Evolutionary conservation across 2,113 vertebrate species (phyloP).

Genomic region (Setophaga petechia): DNA sequence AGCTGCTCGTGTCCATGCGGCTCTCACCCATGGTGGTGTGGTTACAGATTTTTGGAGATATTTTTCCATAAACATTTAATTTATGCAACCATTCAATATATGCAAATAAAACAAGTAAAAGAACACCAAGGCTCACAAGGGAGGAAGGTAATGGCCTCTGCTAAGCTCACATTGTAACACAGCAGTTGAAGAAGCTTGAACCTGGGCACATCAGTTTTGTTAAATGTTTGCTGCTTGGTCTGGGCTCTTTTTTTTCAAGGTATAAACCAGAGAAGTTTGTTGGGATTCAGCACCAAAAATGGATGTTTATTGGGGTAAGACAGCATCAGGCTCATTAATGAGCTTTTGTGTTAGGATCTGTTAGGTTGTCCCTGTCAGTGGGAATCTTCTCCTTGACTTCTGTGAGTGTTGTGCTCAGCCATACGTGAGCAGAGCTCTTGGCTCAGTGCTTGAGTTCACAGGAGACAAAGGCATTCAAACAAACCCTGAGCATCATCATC

Average conservation of each 20-base stretch:
- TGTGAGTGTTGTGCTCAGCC: fast-evolving
- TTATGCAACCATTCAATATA: neutral
- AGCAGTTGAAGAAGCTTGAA: neutral
- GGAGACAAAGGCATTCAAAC: neutral
- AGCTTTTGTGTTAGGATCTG: neutral
- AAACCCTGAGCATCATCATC: neutral
- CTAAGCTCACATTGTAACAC: neutral
- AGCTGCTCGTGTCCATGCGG: fast-evolving
- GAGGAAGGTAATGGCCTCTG: neutral
- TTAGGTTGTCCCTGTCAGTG: neutral
- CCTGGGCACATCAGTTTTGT: neutral
- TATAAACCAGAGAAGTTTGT: neutral
- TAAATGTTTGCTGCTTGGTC: neutral
- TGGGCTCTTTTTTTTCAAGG: neutral
- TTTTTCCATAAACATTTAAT: neutral
- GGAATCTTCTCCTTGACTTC: neutral
- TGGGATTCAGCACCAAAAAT: neutral
- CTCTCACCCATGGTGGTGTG: neutral
- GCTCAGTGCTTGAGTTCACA: neutral
- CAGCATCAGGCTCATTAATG: neutral
- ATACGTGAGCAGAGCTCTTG: fast-evolving
- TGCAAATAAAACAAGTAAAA: neutral
- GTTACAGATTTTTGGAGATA: neutral
- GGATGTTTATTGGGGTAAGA: neutral
- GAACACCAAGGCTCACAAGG: neutral